Percentiles rank a stretch among this genome's conserved stretches.
phyloP scores from a whole-genome alignment of 2,888 invertebrate genomes.

The Microplitis manilae region DNA sequence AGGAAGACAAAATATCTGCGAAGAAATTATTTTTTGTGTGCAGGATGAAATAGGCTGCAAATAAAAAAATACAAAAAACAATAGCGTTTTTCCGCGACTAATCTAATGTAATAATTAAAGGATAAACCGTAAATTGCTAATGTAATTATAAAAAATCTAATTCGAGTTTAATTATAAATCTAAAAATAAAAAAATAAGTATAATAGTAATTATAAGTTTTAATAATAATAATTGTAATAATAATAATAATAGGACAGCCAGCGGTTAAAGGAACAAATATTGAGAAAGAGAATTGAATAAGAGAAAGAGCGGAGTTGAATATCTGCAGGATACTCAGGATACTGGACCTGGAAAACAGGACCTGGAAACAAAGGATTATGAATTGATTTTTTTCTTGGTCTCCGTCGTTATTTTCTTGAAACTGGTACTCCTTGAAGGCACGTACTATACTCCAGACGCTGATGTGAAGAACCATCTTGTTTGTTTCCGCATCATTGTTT shows the following conservation, averaged over 20 bases:
- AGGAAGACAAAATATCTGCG: not conserved
- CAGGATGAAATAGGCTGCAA: constrained; percentile 25
- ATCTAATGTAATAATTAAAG: not conserved
- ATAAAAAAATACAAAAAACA: constrained; percentile 17
- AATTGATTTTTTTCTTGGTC: constrained; percentile 53
- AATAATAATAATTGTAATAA: constrained; percentile 57
- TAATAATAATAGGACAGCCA: constrained; percentile 64
- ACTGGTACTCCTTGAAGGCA: constrained; percentile 32
- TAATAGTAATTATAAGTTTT: constrained; percentile 50
- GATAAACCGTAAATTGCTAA: not conserved
- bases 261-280: constrained; percentile 66
- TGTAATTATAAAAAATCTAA: not conserved
- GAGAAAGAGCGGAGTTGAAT: constrained; percentile 61
- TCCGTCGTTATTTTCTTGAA: constrained; percentile 25
- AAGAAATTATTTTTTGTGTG: not conserved
- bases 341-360: constrained; percentile 71
- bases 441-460: constrained; percentile 31
- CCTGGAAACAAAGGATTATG: constrained; percentile 72
- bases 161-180: not conserved
- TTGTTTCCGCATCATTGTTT: constrained; percentile 6
- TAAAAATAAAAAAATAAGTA: constrained; percentile 57
- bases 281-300: constrained; percentile 49
- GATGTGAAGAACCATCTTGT: constrained; percentile 25
- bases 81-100: constrained; percentile 30
- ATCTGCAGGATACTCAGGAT: constrained; percentile 69